Conservation (phyloP, 1,140 invertebrate genomes). For the Antheraea pernyi region DNA sequence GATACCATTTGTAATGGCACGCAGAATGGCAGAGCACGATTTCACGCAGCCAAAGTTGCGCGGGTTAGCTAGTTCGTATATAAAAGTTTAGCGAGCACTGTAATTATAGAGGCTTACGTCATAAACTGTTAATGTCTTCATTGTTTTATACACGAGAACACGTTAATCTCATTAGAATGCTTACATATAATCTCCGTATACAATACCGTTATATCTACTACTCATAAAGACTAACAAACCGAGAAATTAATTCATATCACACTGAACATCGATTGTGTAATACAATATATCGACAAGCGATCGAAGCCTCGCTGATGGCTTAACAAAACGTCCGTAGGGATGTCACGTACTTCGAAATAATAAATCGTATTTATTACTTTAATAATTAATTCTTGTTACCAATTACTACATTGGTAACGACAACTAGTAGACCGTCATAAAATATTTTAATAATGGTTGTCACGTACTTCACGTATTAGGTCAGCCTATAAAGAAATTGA, state of each 20-base stretch:
- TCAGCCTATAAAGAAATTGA: no score
- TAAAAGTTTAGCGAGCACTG: no score
- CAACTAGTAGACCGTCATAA: no score
- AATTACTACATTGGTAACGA: no score
- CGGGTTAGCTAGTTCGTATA: no score
- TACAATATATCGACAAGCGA: slow-evolving; percentile 20
- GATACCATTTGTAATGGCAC: no score
- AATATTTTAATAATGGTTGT: no score
- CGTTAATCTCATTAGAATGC: background rate
- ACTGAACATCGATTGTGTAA: slow-evolving; percentile 26
- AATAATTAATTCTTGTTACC: no score
- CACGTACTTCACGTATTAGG: no score
- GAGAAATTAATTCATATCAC: slow-evolving; percentile 26
- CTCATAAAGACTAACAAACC: slow-evolving; percentile 18
- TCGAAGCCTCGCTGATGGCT: slow-evolving; percentile 16
- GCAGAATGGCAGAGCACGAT: no score
- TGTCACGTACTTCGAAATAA: background rate
- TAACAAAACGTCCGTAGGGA: slow-evolving; percentile 21
- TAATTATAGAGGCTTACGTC: background rate
- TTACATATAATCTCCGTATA: background rate
- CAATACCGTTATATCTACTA: slow-evolving; percentile 7
- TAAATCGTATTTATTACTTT: no score
- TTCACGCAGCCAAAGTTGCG: no score
- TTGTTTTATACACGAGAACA: background rate
- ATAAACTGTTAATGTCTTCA: background rate